Evolutionary conservation across 1,140 invertebrate genomes (phyloP), one percentile per base, ranked within the genome.

Genomic region (Tetramorium parvispinum): DNA sequence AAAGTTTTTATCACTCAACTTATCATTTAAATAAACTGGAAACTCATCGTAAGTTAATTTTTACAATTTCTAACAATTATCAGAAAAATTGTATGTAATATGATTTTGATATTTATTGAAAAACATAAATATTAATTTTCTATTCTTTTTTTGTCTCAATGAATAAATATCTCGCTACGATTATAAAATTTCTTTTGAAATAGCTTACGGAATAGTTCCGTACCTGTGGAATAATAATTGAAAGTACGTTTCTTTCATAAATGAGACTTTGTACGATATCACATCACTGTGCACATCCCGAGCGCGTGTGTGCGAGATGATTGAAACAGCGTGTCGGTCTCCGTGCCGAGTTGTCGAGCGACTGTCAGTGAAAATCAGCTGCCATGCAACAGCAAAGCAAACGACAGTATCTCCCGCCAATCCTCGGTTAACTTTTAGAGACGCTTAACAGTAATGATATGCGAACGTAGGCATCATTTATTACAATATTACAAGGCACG

Each of bases 281-380:
- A 87, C 78, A 53, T 61, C 59, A 66, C 65, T 85, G 43, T 65
- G 18, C 46, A 73, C 40, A 73, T 59, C 8, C 57, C 61, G n/a
- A 49, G 55, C 32, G 21, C 55, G 27, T 61, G n/a, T 61, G 21
- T 27, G 21, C 78, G n/a, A 61, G 59, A 66, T 53, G 46, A 88
- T 82, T 71, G 32, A 57, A 86, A 57, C 51, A 70, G 83, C 70
- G 63, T 68, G 73, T 81, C 77, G 63, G 63, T 81, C 78, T 61
- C 66, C 51, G 66, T 77, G 73, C 61, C 51, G 89, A 49, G 63
- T 55, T 61, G 27, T 87, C 57, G 85, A 71, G 49, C 71, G 76
- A 91, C 90, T 91, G 90, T 91, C 81, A 88, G 78, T 81, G 27
- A 49, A 77, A 88, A 81, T 91, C 53, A 66, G 24, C 61, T 87